Evolutionary conservation across 2,888 invertebrate species (phyloP), one percentile per base, ranked within the genome.

Genomic region (Xylota sylvarum): DNA sequence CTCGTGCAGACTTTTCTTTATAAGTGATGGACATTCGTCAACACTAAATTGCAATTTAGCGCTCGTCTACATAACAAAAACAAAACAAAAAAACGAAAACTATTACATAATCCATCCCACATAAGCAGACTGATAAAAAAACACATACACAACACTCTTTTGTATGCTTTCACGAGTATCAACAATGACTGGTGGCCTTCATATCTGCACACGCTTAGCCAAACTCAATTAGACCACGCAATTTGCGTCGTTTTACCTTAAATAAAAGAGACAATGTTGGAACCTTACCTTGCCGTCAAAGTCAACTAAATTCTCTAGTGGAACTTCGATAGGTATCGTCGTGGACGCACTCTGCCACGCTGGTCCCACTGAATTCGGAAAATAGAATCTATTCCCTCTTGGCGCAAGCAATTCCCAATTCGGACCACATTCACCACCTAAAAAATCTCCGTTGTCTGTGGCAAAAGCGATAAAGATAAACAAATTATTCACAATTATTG

Each of bases 361-460:
- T 14, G 95, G 94, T 0, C 96, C 96, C 0, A 95, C 93, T 83
- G 94, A 94, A 72, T 96, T 96, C 19, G 95, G 95, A 84, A 96
- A 92, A 89, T 95, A 95, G 90, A 96, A 95, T 37, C 96, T 94
- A 90, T 95, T 95, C 30, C 95, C 95, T 72, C 93, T 93, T 0
- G 94, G 94, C 10, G 95, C 94, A 17, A 96, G 91, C 30, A 96
- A 90, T 89, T 96, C 96, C 94, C 95, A 94, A 90, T 95, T 95
- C 5, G 95, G 94, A 0, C 91, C 90, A 81, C 91, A 90, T 89
- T 91, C 92, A 19, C 89, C 90, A 14, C 90, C 92, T 69, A 92
- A 86, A 52, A 88, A 90, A 55, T 91, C 90, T 2, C 89, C 73
- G 52, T 90, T 90, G 56, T 92, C 92, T 90, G 19, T 30, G 55